Conservation (phyloP, 2,888 invertebrate genomes). For the Drosophila rubida region DNA sequence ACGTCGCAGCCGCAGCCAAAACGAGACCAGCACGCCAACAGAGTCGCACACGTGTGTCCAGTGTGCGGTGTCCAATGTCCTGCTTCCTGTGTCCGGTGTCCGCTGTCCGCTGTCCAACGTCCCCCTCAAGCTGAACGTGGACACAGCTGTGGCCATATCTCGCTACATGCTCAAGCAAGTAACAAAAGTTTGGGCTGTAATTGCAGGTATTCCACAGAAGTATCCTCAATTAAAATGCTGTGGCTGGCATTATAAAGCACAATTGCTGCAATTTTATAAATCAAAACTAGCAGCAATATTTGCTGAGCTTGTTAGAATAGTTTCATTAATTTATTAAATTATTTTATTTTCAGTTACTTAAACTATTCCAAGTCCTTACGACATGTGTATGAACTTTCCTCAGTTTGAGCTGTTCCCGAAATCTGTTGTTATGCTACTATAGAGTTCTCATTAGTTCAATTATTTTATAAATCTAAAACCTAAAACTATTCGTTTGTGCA, state of each 20-base stretch:
- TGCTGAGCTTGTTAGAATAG: too few species aligned
- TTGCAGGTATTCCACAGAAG: slow-evolving; percentile 37
- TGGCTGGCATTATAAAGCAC: background rate
- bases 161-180: slow-evolving; percentile 17
- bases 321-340: too few species aligned
- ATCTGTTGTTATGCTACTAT: too few species aligned
- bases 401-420: too few species aligned
- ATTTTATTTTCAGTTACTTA: too few species aligned
- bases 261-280: background rate
- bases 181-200: slow-evolving; percentile 29
- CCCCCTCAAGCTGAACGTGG: slow-evolving; percentile 24
- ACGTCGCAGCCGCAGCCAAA: slow-evolving; percentile 30
- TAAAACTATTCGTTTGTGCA: too few species aligned
- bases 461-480: too few species aligned
- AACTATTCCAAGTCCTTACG: too few species aligned
- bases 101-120: slow-evolving; percentile 2
- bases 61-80: slow-evolving; percentile 41
- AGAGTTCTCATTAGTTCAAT: too few species aligned
- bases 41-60: slow-evolving; percentile 59
- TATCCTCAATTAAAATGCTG: background rate
- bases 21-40: slow-evolving; percentile 33
- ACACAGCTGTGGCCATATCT: slow-evolving; percentile 36
- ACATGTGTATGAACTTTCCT: too few species aligned
- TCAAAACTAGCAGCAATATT: too few species aligned
- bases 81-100: slow-evolving; percentile 40